These are phyloP conservation scores for Pantherophis vulpinus DNA, from an alignment of 2,797 vertebrate species.

Conservation along the genomic window DNA sequence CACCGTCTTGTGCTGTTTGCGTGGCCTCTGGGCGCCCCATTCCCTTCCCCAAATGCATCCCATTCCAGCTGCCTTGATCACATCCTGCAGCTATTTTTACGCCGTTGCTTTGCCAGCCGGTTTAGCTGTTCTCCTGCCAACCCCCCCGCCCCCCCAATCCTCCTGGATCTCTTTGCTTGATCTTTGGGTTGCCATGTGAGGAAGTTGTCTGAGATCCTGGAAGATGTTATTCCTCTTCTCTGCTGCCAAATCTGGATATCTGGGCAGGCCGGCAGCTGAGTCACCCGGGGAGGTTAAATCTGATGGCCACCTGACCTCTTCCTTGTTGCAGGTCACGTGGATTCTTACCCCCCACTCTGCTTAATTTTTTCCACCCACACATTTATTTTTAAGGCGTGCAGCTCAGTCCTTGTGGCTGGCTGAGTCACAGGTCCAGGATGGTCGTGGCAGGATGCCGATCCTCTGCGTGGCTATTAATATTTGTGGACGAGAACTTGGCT, in stretches of 20 bases:
- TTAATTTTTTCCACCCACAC: not conserved
- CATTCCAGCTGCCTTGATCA: not conserved
- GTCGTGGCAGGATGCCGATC: not conserved
- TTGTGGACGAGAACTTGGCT: not conserved
- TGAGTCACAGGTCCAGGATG: not conserved
- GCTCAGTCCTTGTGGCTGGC: not conserved
- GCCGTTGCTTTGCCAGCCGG: not conserved
- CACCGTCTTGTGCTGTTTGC: not conserved
- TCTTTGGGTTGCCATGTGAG: slow-evolving; percentile 9
- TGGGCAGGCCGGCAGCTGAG: not conserved
- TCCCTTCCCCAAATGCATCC: not conserved
- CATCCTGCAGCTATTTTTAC: slow-evolving; percentile 20
- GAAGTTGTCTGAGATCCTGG: not conserved
- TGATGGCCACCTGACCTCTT: not conserved
- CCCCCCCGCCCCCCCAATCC: rapidly evolving
- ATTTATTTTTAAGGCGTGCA: slow-evolving; percentile 19
- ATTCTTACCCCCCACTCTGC: not conserved
- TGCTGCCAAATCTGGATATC: not conserved
- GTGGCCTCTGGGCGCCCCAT: not conserved
- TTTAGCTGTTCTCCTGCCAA: not conserved
- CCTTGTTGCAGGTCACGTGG: not conserved
- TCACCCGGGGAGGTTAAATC: not conserved
- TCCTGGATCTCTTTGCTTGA: not conserved
- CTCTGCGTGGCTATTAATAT: not conserved
- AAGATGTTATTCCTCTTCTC: not conserved